phyloP scores from a whole-genome alignment of 2,888 invertebrate genomes.

The Melikaiella ostensackeni region DNA sequence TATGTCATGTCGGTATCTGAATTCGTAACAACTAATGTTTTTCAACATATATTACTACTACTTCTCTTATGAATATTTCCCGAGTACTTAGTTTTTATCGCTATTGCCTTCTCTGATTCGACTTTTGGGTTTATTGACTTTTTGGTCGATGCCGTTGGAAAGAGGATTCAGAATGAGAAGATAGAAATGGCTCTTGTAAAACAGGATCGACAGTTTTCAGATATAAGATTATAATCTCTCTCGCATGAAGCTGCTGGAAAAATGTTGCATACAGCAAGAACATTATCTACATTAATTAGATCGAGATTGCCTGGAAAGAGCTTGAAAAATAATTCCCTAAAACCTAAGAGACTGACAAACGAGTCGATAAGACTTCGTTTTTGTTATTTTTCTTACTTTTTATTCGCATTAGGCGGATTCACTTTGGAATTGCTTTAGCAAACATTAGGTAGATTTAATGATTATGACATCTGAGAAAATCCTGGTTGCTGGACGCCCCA shows the following conservation, averaged over 20 bases:
- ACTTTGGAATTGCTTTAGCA: too few species aligned
- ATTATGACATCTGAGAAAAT: too few species aligned
- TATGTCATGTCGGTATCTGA: background rate
- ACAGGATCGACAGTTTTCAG: background rate
- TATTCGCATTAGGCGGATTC: background rate
- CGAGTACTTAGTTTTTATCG: too few species aligned
- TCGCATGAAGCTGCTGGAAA: background rate
- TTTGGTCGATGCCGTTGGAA: background rate
- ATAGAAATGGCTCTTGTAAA: background rate
- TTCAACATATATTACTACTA: too few species aligned
- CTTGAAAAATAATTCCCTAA: background rate
- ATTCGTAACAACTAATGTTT: too few species aligned
- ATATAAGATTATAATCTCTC: constrained; percentile 2
- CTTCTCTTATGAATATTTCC: too few species aligned
- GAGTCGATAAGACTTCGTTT: background rate
- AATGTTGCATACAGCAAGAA: background rate
- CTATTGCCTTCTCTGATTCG: too few species aligned
- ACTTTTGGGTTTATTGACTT: background rate
- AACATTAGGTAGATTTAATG: background rate
- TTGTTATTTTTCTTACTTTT: background rate
- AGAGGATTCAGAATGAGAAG: background rate
- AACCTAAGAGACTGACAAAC: background rate
- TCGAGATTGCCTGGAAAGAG: background rate
- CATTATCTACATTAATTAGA: constrained; percentile 2
- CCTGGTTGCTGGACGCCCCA: too few species aligned